A percentile compares a stretch with the other conserved stretches of the same genome.
Evolutionary conservation across 2,888 invertebrate species (phyloP).

Genomic region (Epirrhoe tristata): DNA sequence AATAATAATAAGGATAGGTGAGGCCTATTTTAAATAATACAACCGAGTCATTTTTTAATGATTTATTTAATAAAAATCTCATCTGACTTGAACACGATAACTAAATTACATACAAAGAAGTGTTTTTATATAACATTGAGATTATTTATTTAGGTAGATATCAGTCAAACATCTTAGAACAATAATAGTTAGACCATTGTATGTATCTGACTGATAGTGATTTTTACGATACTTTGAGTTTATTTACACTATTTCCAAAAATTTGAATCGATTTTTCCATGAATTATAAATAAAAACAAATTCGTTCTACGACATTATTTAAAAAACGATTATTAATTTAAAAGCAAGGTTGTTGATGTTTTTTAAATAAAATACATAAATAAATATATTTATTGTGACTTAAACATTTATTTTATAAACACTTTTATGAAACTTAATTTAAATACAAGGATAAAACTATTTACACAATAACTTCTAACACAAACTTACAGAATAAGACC

Average conservation of each 20-base stretch:
- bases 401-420: constrained; percentile 19
- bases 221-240: constrained; percentile 60
- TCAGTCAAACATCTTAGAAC: constrained; percentile 76
- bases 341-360: constrained; percentile 5
- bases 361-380: constrained; percentile 22
- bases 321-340: constrained; percentile 17
- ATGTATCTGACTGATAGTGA: constrained; percentile 68
- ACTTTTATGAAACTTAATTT: constrained; percentile 20
- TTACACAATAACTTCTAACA: constrained; percentile 40
- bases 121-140: constrained; percentile 75
- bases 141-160: constrained; percentile 66
- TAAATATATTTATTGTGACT: constrained; percentile 17
- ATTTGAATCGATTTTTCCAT: constrained; percentile 12
- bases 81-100: constrained; percentile 85
- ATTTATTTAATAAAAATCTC: constrained; percentile 84
- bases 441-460: constrained; percentile 24
- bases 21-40: too few relatives aligned
- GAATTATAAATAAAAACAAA: constrained; percentile 20
- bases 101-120: constrained; percentile 84
- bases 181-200: constrained; percentile 67
- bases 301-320: constrained; percentile 27
- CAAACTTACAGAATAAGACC: constrained; percentile 31
- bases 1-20: too few relatives aligned
- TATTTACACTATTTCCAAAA: constrained; percentile 53
- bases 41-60: constrained; percentile 56